phyloP scores from a whole-genome alignment of 2,797 vertebrate genomes.

The Xiphophorus birchmanni region DNA sequence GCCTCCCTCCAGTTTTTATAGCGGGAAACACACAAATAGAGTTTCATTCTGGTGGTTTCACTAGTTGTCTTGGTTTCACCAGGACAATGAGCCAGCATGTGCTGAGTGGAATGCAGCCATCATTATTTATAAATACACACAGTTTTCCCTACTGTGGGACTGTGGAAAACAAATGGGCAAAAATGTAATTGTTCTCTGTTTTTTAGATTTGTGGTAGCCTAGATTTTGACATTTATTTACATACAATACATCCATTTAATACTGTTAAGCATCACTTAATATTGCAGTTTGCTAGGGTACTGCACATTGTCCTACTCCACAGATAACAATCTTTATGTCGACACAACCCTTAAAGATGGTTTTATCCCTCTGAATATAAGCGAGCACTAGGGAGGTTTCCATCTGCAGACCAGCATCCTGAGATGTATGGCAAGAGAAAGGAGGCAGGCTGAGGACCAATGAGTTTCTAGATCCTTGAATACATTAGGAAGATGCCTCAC shows the following conservation, averaged over 20 bases:
- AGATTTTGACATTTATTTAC: background rate
- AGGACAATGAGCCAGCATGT: slow-evolving; percentile 8
- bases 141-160: background rate
- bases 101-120: background rate
- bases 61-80: background rate
- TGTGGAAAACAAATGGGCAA: background rate
- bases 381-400: background rate
- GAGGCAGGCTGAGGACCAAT: background rate
- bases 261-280: background rate
- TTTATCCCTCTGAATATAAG: background rate
- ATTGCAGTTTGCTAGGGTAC: background rate
- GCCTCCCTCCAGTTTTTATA: background rate
- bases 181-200: background rate
- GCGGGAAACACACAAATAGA: background rate
- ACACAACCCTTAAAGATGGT: background rate
- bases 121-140: slow-evolving; percentile 7
- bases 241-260: background rate
- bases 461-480: background rate
- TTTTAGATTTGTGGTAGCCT: background rate
- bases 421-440: background rate
- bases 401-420: background rate
- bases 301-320: background rate
- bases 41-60: background rate
- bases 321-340: background rate
- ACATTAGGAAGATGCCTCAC: background rate